A percentile compares a stretch with the other conserved stretches of the same genome.
phyloP scores from a whole-genome alignment of 2,888 invertebrate species.

The Hirtodrosophila confusa region DNA sequence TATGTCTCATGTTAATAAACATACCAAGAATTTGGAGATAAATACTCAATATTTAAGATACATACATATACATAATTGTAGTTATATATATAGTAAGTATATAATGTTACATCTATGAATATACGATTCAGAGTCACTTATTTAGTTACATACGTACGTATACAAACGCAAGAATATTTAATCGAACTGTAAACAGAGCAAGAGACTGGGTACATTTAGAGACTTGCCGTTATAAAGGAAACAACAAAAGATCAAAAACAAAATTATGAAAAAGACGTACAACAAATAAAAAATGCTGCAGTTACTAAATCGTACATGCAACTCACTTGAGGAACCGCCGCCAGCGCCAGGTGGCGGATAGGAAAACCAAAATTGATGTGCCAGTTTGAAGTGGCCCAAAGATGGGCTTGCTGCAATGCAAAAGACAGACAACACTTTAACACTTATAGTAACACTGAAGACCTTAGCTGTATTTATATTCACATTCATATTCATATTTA shows the following conservation, averaged over 20 bases:
- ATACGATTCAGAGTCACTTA: conserved; percentile 54
- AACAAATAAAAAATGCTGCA: conserved; percentile 42
- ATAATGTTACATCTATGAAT: conserved; percentile 48
- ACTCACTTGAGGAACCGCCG: conserved; percentile 87
- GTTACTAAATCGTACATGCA: conserved; percentile 49
- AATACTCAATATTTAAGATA: conserved; percentile 43
- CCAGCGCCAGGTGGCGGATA: conserved; percentile 92
- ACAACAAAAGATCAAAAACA: conserved; percentile 29
- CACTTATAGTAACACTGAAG: background rate
- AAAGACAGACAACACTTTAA: background rate
- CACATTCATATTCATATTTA: too few species aligned
- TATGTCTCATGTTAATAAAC: conserved; percentile 21
- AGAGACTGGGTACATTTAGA: conserved; percentile 62
- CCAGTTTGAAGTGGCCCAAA: conserved; percentile 87
- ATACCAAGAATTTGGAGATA: conserved; percentile 33
- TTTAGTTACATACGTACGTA: conserved; percentile 66
- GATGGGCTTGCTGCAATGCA: conserved; percentile 81
- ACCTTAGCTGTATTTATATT: too few species aligned
- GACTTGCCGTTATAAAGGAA: conserved; percentile 52
- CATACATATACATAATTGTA: conserved; percentile 37
- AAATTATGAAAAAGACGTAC: conserved; percentile 40
- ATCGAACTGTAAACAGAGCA: conserved; percentile 63
- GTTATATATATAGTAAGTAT: conserved; percentile 36
- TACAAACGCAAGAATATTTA: conserved; percentile 59
- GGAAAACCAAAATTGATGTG: conserved; percentile 94